Percentiles rank a stretch among this genome's conserved stretches.
phyloP scores from a whole-genome alignment of 2,113 vertebrate species.

The Phaethornis superciliosus region DNA sequence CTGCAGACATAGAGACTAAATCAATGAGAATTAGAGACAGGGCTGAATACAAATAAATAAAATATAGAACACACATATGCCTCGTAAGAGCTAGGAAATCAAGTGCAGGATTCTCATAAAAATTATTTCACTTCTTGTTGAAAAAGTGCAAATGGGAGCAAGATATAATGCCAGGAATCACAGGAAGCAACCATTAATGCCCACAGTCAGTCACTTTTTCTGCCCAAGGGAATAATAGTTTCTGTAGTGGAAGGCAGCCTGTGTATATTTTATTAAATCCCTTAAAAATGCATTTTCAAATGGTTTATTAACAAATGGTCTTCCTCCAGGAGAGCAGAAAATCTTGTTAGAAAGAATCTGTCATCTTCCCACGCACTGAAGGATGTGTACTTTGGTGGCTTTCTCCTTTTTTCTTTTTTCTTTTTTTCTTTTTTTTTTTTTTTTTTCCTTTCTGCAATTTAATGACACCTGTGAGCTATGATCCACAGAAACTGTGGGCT shows the following conservation, averaged over 20 bases:
- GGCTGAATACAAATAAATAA: conserved; percentile 66
- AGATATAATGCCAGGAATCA: conserved; percentile 53
- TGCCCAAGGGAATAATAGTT: conserved; percentile 68
- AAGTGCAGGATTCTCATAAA: conserved; percentile 40
- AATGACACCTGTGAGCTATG: neutral
- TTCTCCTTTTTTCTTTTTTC: neutral
- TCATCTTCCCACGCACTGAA: conserved; percentile 38
- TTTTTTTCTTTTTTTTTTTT: neutral
- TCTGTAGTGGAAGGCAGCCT: conserved; percentile 40
- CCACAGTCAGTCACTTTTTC: conserved; percentile 42
- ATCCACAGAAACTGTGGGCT: neutral
- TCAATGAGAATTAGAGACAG: neutral
- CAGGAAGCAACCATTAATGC: conserved; percentile 55
- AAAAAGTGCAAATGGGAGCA: conserved; percentile 63
- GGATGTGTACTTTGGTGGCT: conserved; percentile 12
- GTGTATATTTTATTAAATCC: conserved; percentile 72
- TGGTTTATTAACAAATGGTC: conserved; percentile 64
- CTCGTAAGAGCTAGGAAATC: conserved; percentile 29
- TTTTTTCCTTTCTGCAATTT: neutral
- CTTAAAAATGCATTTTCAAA: conserved; percentile 67
- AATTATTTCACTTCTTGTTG: conserved; percentile 42
- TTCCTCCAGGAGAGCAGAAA: conserved; percentile 62
- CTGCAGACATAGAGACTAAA: neutral
- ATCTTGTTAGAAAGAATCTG: conserved; percentile 56
- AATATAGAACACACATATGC: conserved; percentile 44